Conservation (phyloP, 2,888 invertebrate species). For the Epinotia demarniana region DNA sequence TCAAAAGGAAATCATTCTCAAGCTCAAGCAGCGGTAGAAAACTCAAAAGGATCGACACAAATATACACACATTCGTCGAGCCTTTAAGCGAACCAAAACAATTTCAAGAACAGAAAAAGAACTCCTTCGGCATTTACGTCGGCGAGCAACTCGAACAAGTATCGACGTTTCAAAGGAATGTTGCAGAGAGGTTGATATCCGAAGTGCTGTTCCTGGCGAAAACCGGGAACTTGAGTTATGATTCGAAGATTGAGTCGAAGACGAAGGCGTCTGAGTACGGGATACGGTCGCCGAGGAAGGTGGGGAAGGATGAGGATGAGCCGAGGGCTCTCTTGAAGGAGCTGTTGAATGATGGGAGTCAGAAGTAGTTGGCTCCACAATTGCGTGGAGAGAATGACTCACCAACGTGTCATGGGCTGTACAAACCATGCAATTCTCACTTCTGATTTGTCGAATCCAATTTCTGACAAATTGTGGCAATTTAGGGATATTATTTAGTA, state of each 20-base stretch:
- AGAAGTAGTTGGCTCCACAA: not conserved
- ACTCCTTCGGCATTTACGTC: conserved; percentile 2
- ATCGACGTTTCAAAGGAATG: conserved; percentile 3
- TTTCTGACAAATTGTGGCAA: too few relatives aligned
- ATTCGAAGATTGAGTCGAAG: conserved; percentile 12
- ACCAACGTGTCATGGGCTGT: too few relatives aligned
- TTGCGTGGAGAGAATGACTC: not conserved
- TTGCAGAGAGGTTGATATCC: conserved; percentile 15
- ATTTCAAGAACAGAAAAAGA: not conserved
- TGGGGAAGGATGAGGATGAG: not conserved
- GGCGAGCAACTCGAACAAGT: conserved; percentile 4
- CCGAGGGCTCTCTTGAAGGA: not conserved
- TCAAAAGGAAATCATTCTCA: not conserved
- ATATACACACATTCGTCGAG: not conserved
- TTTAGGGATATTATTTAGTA: too few relatives aligned
- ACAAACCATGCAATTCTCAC: too few relatives aligned
- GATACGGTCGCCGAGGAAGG: not conserved
- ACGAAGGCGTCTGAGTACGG: not conserved
- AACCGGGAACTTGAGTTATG: not conserved
- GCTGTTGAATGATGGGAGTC: not conserved
- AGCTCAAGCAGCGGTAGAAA: not conserved
- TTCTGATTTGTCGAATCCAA: too few relatives aligned
- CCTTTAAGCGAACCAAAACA: conserved; percentile 1
- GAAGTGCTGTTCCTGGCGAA: conserved; percentile 18
- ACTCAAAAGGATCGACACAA: not conserved